A percentile compares a stretch with the other conserved stretches of the same genome.
Conservation (phyloP, 2,888 invertebrate genomes). For the Chymomyza procnemis region DNA sequence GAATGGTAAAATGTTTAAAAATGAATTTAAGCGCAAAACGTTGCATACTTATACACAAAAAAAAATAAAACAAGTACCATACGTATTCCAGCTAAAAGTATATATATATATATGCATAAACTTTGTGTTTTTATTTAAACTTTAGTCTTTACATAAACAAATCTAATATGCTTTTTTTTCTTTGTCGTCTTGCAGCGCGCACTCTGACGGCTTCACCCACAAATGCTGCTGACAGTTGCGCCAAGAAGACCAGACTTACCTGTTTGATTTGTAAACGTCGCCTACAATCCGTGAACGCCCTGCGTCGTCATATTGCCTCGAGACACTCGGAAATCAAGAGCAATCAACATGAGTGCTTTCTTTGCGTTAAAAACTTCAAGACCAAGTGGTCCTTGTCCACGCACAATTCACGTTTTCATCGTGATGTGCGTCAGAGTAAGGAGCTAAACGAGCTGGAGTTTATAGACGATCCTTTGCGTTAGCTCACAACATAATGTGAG, state of each 20-base stretch:
- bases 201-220: no score
- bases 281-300: constrained; percentile 75
- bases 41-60: constrained; percentile 32
- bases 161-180: not conserved
- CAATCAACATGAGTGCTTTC: constrained; percentile 73
- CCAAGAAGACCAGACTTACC: constrained; percentile 45
- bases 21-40: not conserved
- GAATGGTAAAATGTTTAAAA: not conserved
- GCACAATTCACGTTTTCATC: constrained; percentile 78
- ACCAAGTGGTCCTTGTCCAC: constrained; percentile 79
- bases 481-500: no score
- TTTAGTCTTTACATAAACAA: no score
- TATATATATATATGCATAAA: not conserved
- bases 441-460: constrained; percentile 75
- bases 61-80: constrained; percentile 44
- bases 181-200: not conserved
- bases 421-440: constrained; percentile 69
- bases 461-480: not conserved
- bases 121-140: no score
- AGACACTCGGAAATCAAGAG: constrained; percentile 74
- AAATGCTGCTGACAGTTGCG: not conserved
- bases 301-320: constrained; percentile 76
- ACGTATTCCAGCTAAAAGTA: constrained; percentile 37
- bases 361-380: constrained; percentile 77
- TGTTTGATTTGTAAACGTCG: constrained; percentile 75